A percentile compares a stretch with the other conserved stretches of the same genome.
Evolutionary conservation across 2,797 vertebrate genomes (phyloP).

Genomic region (Carduelis carduelis): DNA sequence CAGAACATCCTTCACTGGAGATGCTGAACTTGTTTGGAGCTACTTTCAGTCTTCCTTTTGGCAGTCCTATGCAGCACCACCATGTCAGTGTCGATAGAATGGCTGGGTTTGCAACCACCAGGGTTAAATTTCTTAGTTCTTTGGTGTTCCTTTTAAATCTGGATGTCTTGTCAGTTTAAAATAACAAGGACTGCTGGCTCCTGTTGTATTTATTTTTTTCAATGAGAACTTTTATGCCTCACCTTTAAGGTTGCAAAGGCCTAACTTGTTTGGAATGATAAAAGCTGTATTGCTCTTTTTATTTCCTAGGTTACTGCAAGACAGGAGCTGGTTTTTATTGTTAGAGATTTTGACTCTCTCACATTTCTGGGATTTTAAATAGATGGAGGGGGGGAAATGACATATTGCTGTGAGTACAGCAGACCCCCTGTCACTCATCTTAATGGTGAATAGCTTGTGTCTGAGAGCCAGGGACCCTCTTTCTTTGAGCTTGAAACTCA

Average conservation of each 20-base stretch:
- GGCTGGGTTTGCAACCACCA: not conserved
- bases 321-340: not conserved
- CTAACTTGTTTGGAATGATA: not conserved
- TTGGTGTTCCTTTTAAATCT: not conserved
- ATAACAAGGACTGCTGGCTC: not conserved
- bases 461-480: not conserved
- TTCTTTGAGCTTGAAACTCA: not conserved
- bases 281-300: not conserved
- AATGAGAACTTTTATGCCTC: not conserved
- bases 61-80: accelerated
- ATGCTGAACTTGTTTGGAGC: not conserved
- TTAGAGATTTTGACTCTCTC: not conserved
- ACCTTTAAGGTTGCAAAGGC: not conserved
- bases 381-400: not conserved
- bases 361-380: not conserved
- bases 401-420: not conserved
- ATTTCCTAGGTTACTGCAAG: not conserved
- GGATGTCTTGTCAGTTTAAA: not conserved
- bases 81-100: accelerated
- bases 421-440: not conserved
- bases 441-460: not conserved
- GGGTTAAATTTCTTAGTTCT: not conserved
- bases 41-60: not conserved
- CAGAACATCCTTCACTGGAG: not conserved
- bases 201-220: not conserved